These are phyloP conservation scores for Hirundo rustica DNA, from an alignment of 2,797 vertebrate species.

Conservation along the genomic window DNA sequence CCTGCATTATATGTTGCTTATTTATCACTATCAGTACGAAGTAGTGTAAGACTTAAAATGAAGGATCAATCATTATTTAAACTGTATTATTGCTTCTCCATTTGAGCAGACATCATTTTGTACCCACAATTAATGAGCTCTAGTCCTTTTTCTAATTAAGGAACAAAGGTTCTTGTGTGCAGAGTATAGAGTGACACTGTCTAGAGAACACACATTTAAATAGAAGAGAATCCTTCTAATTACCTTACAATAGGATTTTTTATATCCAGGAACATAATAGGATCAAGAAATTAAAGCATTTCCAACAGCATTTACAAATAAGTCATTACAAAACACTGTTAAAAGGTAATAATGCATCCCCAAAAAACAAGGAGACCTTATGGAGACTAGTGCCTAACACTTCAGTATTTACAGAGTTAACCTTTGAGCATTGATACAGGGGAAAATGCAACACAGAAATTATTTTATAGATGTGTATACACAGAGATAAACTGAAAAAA, in stretches of 20 bases:
- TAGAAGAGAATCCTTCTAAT: constrained; percentile 68
- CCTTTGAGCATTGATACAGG: constrained; percentile 7
- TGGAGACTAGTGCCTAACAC: not conserved
- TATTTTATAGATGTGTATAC: constrained; percentile 14
- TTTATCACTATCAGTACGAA: not conserved
- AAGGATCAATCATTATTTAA: constrained; percentile 57
- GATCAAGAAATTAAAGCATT: constrained; percentile 67
- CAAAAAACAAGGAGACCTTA: constrained; percentile 53
- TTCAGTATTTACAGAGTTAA: constrained; percentile 56
- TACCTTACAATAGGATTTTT: constrained; percentile 75
- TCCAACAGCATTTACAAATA: constrained; percentile 72
- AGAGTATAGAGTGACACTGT: constrained; percentile 66
- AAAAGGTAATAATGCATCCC: constrained; percentile 50
- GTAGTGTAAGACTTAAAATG: not conserved
- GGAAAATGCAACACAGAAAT: constrained; percentile 45
- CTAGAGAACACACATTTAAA: constrained; percentile 67
- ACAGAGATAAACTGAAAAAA: not conserved
- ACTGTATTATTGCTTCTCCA: constrained; percentile 45
- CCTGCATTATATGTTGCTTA: constrained; percentile 4
- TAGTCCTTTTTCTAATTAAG: constrained; percentile 74
- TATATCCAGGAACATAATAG: constrained; percentile 71
- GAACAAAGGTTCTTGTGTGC: constrained; percentile 73
- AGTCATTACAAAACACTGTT: constrained; percentile 66
- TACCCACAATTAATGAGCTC: constrained; percentile 75
- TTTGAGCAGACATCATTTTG: constrained; percentile 67